Evolutionary conservation across 2,113 vertebrate genomes (phyloP).

Genomic region (Phyllopteryx taeniolatus): DNA sequence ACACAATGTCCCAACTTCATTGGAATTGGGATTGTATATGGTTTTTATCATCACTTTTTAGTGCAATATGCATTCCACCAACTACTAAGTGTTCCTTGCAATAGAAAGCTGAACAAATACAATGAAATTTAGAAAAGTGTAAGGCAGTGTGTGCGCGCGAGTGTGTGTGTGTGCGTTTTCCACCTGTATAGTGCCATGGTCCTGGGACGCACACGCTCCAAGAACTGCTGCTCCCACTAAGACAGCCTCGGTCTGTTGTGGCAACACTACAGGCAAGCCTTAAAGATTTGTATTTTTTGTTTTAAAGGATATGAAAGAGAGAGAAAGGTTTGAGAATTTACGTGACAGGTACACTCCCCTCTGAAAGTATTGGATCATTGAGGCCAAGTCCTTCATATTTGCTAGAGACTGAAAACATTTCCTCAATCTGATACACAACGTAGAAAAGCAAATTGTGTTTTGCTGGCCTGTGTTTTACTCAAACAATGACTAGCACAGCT

Average conservation of each 20-base stretch:
- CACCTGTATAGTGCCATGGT: constrained; percentile 87
- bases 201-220: constrained; percentile 88
- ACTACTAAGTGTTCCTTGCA: no score
- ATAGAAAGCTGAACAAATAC: no score
- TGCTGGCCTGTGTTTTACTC: no score
- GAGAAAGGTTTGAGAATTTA: neutral
- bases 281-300: neutral
- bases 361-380: neutral
- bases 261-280: constrained; percentile 88
- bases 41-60: neutral
- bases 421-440: no score
- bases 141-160: neutral
- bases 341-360: no score
- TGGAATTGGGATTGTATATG: no score
- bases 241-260: constrained; percentile 88
- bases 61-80: neutral
- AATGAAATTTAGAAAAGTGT: neutral
- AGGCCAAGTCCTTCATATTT: neutral
- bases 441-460: no score
- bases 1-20: no score
- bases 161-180: neutral
- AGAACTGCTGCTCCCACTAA: constrained; percentile 89
- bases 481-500: no score
- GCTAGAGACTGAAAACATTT: neutral
- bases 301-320: no score